These are phyloP conservation scores for Leptinotarsa lineolata DNA, from an alignment of 1,140 invertebrate genomes.

Conservation along the genomic window DNA sequence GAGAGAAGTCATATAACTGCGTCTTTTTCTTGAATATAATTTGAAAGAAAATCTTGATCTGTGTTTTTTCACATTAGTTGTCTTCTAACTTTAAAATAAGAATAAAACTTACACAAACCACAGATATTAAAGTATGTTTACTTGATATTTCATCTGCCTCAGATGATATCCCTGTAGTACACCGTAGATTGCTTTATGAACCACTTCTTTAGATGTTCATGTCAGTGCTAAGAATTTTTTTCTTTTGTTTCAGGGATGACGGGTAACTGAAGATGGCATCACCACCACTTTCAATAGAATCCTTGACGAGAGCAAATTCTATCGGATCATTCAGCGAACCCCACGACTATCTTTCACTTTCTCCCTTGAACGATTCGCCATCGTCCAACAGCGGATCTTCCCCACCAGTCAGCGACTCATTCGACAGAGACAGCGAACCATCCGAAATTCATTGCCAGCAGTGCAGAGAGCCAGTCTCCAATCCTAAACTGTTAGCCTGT, in stretches of 20 bases:
- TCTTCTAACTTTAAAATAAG: too few relatives aligned
- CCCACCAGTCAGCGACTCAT: constrained; percentile 78
- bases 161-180: not conserved
- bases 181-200: not conserved
- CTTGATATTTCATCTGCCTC: too few relatives aligned
- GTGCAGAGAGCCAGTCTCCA: constrained; percentile 77
- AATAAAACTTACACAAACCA: too few relatives aligned
- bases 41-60: too few relatives aligned
- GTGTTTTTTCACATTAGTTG: too few relatives aligned
- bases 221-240: not conserved
- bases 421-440: constrained; percentile 59
- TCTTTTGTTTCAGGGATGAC: constrained; percentile 65
- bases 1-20: too few relatives aligned
- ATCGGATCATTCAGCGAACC: constrained; percentile 80
- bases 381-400: constrained; percentile 80
- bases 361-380: constrained; percentile 71
- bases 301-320: constrained; percentile 84
- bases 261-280: constrained; percentile 77
- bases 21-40: too few relatives aligned
- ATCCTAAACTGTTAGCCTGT: constrained; percentile 77
- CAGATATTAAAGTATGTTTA: too few relatives aligned
- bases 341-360: constrained; percentile 62
- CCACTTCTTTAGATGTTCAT: not conserved
- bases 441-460: constrained; percentile 74
- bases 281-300: constrained; percentile 88